A percentile compares a stretch with the other conserved stretches of the same genome.
Conservation (phyloP, 2,113 vertebrate genomes). For the Hippopotamus amphibius region DNA sequence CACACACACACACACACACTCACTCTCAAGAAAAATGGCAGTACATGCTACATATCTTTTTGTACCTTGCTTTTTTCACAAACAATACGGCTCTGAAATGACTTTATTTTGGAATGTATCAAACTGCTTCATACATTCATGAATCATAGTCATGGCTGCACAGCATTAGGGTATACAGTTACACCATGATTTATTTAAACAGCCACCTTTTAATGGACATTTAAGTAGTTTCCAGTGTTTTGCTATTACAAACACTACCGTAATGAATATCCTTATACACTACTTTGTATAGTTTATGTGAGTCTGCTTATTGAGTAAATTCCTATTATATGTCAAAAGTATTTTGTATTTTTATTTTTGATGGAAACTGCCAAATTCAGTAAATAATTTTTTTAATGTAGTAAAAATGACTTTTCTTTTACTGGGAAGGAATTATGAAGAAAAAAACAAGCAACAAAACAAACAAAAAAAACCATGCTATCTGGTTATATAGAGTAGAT, state of each 20-base stretch:
- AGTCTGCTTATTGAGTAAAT: conserved; percentile 29
- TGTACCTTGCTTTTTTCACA: neutral
- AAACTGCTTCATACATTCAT: conserved; percentile 45
- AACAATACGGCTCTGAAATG: conserved; percentile 22
- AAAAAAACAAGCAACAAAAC: conserved; percentile 12
- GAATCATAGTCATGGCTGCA: neutral
- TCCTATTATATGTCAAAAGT: neutral
- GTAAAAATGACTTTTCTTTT: conserved; percentile 21
- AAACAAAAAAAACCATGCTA: neutral
- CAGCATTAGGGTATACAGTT: neutral
- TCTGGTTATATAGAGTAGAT: neutral
- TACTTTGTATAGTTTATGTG: neutral
- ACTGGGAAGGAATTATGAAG: neutral
- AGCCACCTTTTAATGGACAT: conserved; percentile 42
- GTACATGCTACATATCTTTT: neutral
- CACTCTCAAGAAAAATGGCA: neutral
- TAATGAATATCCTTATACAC: neutral
- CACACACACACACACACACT: neutral
- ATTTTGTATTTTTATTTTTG: conserved; percentile 51
- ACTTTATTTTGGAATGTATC: conserved; percentile 4
- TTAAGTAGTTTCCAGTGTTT: conserved; percentile 3
- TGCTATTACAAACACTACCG: conserved; percentile 32
- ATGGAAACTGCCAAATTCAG: conserved; percentile 25
- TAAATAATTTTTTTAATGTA: neutral
- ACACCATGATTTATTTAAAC: conserved; percentile 30